phyloP scores from a whole-genome alignment of 2,113 vertebrate genomes.

The Spilogale gracilis region DNA sequence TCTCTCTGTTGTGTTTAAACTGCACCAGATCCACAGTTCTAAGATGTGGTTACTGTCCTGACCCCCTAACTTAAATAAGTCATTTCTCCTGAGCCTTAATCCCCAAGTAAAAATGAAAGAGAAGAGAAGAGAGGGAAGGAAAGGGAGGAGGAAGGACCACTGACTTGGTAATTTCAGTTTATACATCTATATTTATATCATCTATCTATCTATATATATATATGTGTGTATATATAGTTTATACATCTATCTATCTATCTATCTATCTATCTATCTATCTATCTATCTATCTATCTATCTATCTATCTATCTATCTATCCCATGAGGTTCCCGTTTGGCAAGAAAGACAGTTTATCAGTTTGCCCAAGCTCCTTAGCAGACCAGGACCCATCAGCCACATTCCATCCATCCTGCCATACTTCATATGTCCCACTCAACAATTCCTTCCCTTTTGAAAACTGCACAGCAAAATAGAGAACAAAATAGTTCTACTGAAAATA shows the following conservation, averaged over 20 bases:
- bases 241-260: no score
- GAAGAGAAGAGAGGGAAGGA: not conserved
- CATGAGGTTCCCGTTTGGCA: not conserved
- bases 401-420: not conserved
- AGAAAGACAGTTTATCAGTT: not conserved
- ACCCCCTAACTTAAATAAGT: constrained; percentile 46
- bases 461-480: not conserved
- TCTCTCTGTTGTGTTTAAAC: constrained; percentile 20
- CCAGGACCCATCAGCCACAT: not conserved
- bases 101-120: not conserved
- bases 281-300: no score
- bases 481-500: not conserved
- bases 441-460: constrained; percentile 33
- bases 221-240: no score
- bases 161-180: not conserved
- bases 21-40: not conserved
- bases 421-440: not conserved
- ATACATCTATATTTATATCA: not conserved
- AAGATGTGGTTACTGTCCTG: not conserved
- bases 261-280: no score
- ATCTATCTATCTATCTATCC: no score
- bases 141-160: not conserved
- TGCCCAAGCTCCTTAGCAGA: not conserved
- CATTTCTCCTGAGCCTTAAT: constrained; percentile 34
- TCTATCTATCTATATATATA: no score